Evolutionary conservation across 1,140 invertebrate species (phyloP), one percentile per base, ranked within the genome.

Genomic region (Vollenhovia emeryi): DNA sequence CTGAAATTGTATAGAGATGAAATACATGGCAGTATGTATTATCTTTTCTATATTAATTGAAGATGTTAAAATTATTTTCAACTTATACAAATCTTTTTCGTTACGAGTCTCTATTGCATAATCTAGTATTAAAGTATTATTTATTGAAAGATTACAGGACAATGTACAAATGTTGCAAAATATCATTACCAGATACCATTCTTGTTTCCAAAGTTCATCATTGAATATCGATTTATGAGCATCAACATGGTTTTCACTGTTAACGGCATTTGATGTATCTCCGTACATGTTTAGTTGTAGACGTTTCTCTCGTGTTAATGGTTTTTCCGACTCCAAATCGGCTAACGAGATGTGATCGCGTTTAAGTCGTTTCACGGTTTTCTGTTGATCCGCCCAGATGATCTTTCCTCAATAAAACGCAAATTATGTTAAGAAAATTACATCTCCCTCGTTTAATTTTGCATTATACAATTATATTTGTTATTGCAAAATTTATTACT

Each of bases 181-280:
- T 55, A 59, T 85, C 66, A 73, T 94, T 96, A 99, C 98, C 97
- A 99, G 95, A 95, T 99, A 99, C 98, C 98, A 99, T 94, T 99
- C 96, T 87, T 98, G 96, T 50, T 95, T 93, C 97, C 98, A 99
- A 0, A 98, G 94, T 86, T 98, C 97, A 91, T 99, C 98, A 90
- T 98, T 98, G 92, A 98, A 99, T 75, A 93, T 86, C 18, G 27
- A 6, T 74, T 66, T 59, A 76, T 90, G 13, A 0, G 40, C 30
- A n/a, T 1, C n/a, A 21, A 73, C 55, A 30, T 75, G 3, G 40
- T 66, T 27, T 48, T 59, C 18, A 1, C 11, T 45, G 9, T 69
- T 87, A 36, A 86, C 7, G 13, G n/a, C 40, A 57, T 86, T 84
- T 24, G 40, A 66, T 55, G 9, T 9, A 50, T 24, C 57, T 5